Conservation (phyloP, 2,888 invertebrate genomes). For the Nymphalis c-album region DNA sequence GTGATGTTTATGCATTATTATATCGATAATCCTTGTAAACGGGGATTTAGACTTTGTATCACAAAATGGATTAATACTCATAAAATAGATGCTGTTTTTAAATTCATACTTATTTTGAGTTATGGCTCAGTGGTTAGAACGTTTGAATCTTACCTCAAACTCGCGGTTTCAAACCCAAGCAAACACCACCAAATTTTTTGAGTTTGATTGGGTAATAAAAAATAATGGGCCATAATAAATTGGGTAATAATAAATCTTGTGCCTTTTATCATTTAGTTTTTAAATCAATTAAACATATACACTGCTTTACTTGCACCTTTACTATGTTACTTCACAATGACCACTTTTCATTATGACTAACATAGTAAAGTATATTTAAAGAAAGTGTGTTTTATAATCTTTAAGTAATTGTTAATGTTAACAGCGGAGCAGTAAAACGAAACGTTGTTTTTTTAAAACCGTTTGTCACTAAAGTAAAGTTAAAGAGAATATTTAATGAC, state of each 20-base stretch:
- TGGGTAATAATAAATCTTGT: too few relatives aligned
- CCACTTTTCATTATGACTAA: background rate
- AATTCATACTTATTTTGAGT: background rate
- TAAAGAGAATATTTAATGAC: slow-evolving; percentile 6
- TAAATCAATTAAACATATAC: too few relatives aligned
- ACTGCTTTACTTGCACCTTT: too few relatives aligned
- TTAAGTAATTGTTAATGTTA: slow-evolving; percentile 7
- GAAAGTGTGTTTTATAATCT: slow-evolving; percentile 8
- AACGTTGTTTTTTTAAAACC: slow-evolving; percentile 12
- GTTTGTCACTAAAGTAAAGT: background rate
- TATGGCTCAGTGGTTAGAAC: too few relatives aligned
- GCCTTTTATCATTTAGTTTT: too few relatives aligned
- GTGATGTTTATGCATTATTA: slow-evolving; percentile 30
- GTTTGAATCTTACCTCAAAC: too few relatives aligned
- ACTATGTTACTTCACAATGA: background rate
- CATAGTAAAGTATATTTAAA: background rate
- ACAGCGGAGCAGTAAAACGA: slow-evolving; percentile 1
- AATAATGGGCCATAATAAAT: too few relatives aligned
- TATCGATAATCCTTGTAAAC: slow-evolving; percentile 18
- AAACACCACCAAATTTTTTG: too few relatives aligned
- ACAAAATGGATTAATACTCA: slow-evolving; percentile 16
- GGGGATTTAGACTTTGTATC: slow-evolving; percentile 8
- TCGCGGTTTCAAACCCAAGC: too few relatives aligned
- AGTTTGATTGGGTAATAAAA: too few relatives aligned
- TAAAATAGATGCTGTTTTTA: slow-evolving; percentile 2